Conservation (phyloP, 2,797 vertebrate genomes). For the Capromys pilorides region DNA sequence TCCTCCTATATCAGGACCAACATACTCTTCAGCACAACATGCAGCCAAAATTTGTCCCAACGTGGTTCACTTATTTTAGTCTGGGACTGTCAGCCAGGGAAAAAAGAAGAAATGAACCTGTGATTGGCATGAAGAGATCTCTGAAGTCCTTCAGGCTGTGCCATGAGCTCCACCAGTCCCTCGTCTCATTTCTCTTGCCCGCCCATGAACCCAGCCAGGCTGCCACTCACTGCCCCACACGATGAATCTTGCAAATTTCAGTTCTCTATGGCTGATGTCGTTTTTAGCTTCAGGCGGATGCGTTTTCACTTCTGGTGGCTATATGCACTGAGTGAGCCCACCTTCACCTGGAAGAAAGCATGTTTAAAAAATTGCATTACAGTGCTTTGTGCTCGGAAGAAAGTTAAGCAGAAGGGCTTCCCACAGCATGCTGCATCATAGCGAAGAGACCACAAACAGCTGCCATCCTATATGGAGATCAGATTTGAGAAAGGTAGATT, state of each 20-base stretch:
- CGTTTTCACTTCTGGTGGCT: neutral
- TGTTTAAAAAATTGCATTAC: conserved; percentile 62
- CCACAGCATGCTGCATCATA: neutral
- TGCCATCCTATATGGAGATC: neutral
- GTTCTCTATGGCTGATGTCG: conserved; percentile 82
- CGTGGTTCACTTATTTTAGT: conserved; percentile 89
- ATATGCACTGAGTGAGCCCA: conserved; percentile 56
- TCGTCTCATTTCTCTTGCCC: no score
- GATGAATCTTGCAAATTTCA: conserved; percentile 83
- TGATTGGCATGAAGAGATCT: conserved; percentile 82
- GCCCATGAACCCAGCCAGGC: no score
- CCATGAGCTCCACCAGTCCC: conserved; percentile 74
- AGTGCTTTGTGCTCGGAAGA: conserved; percentile 72
- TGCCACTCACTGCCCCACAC: conserved; percentile 86
- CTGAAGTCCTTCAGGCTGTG: conserved; percentile 73
- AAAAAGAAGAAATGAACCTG: conserved; percentile 87
- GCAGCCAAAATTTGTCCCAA: conserved; percentile 83
- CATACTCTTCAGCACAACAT: conserved; percentile 81
- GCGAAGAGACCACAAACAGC: neutral
- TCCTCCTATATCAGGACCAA: conserved; percentile 78
- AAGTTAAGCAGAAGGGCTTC: conserved; percentile 41
- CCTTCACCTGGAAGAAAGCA: conserved; percentile 62
- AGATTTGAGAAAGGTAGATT: neutral
- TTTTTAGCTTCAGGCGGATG: conserved; percentile 75
- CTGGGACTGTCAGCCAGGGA: conserved; percentile 82